Base-by-base conservation (phyloP, 2,888 invertebrate genomes). In the Argyra leucocephala region DNA sequence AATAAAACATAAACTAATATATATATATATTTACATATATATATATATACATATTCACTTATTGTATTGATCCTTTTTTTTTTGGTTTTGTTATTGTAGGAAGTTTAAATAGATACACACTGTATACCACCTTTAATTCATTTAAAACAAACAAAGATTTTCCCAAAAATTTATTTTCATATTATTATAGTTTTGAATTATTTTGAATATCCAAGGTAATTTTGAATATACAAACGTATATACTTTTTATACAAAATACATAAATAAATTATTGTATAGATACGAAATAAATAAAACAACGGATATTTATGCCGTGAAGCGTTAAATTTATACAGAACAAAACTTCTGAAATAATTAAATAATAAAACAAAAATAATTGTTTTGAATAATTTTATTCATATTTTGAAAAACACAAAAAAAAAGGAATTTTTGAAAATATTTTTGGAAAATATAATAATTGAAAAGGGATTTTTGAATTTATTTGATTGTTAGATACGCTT, bases 401-500 rank as follows among this genome's bases (percentile, higher is more conserved):
- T 48, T 18, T 48, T 48, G 48, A 48, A n/a, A 48, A n/a, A n/a
- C n/a, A n/a, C n/a, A n/a, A n/a, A n/a, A n/a, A n/a, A n/a, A n/a
- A n/a, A n/a, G n/a, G n/a, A n/a, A n/a, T n/a, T n/a, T n/a, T n/a
- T n/a, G n/a, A 48, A 48, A 15, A 48, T 18, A 18, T 48, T 48
- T 48, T 12, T 48, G 15, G 18, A 37, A 37, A 48, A 48, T 12
- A 48, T 12, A 12, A 48, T 48, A 48, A 48, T 48, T 48, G 48
- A 48, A 48, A 48, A 48, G 5, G 18, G 18, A 48, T 48, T 48
- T n/a, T 10, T 6, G 18, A 48, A 18, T 48, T 48, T 48, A 48
- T 48, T 48, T 48, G 48, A 48, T 48, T 15, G 48, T 48, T 48
- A 48, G 48, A 48, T 48, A 48, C 48, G 48, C 48, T 48, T 48